Base-by-base conservation (phyloP, 2,888 invertebrate species). In the Scaptodrosophila latifasciaeformis region DNA sequence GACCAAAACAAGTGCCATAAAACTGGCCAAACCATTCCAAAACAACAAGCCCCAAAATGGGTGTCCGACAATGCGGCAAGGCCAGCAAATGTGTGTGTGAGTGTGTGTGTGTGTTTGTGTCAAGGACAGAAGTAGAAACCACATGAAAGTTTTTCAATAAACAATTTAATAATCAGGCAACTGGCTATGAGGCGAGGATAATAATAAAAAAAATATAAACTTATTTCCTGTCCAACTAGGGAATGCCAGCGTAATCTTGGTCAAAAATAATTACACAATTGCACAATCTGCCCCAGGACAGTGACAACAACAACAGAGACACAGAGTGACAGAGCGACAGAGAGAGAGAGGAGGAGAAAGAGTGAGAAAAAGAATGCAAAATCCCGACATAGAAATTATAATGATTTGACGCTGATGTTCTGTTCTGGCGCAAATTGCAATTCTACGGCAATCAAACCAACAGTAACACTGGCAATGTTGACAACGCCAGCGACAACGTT, bases 321-420 rank as follows among this genome's bases (percentile, higher is more conserved):
- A 30, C 29, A 48, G 39, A 17, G 29, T 29, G 34, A 43, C 29
- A n/a, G 27, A 47, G 42, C 15, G 49, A 30, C 5, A 27, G 35
- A 15, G 17, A 17, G 46, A 50, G 12, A 24, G 13, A n/a, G 24
- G 18, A 15, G 51, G 21, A 53, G 48, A 37, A n/a, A n/a, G n/a
- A n/a, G n/a, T n/a, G n/a, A 37, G 29, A 24, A 54, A 46, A 42
- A 21, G 46, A 40, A 21, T 40, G 39, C 12, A 34, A 31, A 68
- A 66, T 66, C 68, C 67, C 70, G 67, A 65, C 68, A 50, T 62
- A 76, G 59, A 76, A 76, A 76, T 76, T 76, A 75, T 72, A 75
- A 75, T 75, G 77, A 75, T 75, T 75, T 79, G 79, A 76, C 79
- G 72, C 79, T 79, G 74, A 72, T 76, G 75, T 64, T 79, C 65